These are phyloP conservation scores for Epinephelus cyanopodus DNA, from an alignment of 2,113 vertebrate species.

Conservation along the genomic window DNA sequence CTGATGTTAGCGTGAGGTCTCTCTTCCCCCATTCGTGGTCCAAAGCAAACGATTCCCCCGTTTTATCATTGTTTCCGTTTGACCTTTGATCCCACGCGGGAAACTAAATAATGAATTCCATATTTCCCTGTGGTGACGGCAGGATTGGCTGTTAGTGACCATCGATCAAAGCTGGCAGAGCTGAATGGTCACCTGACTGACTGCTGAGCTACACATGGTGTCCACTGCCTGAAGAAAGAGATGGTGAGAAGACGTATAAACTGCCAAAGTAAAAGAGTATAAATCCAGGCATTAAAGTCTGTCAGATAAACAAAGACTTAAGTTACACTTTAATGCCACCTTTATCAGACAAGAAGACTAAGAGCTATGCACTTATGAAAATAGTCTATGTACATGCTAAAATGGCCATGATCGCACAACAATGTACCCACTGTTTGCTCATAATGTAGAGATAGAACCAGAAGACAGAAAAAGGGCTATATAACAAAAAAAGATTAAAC, in stretches of 20 bases:
- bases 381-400: background rate
- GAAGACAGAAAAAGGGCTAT: too few relatives aligned
- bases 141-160: conserved; percentile 79
- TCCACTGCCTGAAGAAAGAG: conserved; percentile 15
- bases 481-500: too few relatives aligned
- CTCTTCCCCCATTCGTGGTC: conserved; percentile 51
- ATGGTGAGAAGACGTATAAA: background rate
- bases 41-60: conserved; percentile 76
- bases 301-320: background rate
- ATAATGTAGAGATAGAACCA: too few relatives aligned
- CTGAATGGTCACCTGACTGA: conserved; percentile 65
- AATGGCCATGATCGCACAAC: background rate
- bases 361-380: background rate
- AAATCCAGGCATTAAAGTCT: background rate
- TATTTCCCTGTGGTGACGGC: conserved; percentile 86
- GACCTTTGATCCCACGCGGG: conserved; percentile 86
- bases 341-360: background rate
- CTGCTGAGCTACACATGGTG: conserved; percentile 53
- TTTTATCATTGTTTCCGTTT: conserved; percentile 88
- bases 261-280: background rate
- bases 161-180: conserved; percentile 85
- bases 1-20: conserved; percentile 68
- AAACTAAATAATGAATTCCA: conserved; percentile 91
- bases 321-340: background rate
- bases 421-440: background rate